These are phyloP conservation scores for Scaptodrosophila lebanonensis DNA, from an alignment of 1,140 invertebrate species.

Conservation along the genomic window DNA sequence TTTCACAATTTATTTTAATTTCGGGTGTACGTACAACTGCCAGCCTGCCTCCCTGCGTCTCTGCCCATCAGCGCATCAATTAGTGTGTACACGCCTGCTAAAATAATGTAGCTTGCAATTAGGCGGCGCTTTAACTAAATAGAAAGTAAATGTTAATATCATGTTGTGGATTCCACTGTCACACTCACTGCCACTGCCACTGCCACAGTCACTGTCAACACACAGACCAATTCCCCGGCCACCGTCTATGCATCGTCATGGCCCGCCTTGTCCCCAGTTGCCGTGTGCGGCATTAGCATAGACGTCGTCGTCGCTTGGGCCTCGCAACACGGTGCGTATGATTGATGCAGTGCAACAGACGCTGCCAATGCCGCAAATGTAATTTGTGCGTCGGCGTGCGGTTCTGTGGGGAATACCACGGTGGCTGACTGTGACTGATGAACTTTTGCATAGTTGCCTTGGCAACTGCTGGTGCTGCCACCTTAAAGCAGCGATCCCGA, in stretches of 20 bases:
- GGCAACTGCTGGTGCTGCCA: neutral
- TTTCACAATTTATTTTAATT: slow-evolving; percentile 71
- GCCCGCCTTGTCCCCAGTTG: too few species aligned
- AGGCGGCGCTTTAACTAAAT: slow-evolving; percentile 48
- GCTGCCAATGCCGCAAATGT: slow-evolving; percentile 61
- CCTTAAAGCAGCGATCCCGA: too few species aligned
- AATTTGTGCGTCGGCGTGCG: slow-evolving; percentile 44
- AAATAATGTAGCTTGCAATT: slow-evolving; percentile 64
- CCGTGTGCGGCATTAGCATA: too few species aligned
- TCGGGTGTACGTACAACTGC: slow-evolving; percentile 35
- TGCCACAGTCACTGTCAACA: too few species aligned
- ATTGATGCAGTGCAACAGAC: slow-evolving; percentile 46
- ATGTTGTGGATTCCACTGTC: slow-evolving; percentile 31
- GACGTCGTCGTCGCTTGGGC: slow-evolving; percentile 23
- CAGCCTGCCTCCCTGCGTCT: neutral
- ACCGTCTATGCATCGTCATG: slow-evolving; percentile 16
- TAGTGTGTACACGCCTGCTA: slow-evolving; percentile 34
- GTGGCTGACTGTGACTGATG: slow-evolving; percentile 34
- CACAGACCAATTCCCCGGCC: slow-evolving; percentile 29
- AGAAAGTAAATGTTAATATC: slow-evolving; percentile 21
- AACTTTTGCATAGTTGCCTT: slow-evolving; percentile 50
- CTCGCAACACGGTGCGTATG: slow-evolving; percentile 62
- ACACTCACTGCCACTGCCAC: too few species aligned
- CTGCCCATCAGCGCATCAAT: slow-evolving; percentile 21
- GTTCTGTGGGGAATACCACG: slow-evolving; percentile 38